phyloP scores from a whole-genome alignment of 2,797 vertebrate genomes.

The Pseudomugil gertrudae region DNA sequence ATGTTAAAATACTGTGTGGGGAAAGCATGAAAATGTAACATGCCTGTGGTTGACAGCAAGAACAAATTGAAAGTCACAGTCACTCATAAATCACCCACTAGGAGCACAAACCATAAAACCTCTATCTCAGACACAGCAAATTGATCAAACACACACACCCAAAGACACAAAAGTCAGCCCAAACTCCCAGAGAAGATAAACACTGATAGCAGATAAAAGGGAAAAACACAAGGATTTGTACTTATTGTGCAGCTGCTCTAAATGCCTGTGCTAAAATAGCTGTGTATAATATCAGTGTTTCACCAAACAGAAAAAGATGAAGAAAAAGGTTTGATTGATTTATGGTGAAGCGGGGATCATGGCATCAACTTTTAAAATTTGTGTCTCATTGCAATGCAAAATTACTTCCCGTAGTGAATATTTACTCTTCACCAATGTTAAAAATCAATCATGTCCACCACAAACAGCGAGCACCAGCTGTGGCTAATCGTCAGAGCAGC shows the following conservation, averaged over 20 bases:
- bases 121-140: background rate
- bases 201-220: background rate
- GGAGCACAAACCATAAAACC: conserved; percentile 5
- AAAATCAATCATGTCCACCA: conserved; percentile 49
- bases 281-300: too few relatives aligned
- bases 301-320: background rate
- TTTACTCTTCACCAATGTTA: conserved; percentile 23
- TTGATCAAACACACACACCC: background rate
- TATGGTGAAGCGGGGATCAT: conserved; percentile 5
- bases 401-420: background rate
- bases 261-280: background rate
- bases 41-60: background rate
- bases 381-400: conserved; percentile 9
- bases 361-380: background rate
- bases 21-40: background rate
- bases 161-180: conserved; percentile 10
- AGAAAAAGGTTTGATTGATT: conserved; percentile 34
- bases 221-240: conserved; percentile 1
- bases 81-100: background rate
- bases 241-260: conserved; percentile 5
- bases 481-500: conserved; percentile 41
- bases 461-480: conserved; percentile 58
- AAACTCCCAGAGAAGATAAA: conserved; percentile 15
- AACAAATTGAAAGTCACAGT: conserved; percentile 23
- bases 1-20: background rate